Evolutionary conservation across 2,888 invertebrate species (phyloP), one percentile per base, ranked within the genome.

Genomic region (Stenotaenia linearis): DNA sequence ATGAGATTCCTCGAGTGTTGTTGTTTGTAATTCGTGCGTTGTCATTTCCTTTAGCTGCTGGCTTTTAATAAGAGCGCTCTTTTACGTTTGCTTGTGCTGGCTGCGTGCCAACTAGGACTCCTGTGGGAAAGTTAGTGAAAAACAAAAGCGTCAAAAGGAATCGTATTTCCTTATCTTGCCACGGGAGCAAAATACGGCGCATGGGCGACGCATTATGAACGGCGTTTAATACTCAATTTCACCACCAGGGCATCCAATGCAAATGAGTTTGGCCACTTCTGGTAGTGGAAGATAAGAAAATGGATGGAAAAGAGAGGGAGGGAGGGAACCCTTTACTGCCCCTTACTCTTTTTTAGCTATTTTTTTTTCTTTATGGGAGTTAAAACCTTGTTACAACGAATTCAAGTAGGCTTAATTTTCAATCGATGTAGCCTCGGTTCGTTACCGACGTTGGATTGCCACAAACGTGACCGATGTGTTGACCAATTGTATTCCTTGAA

Each of bases 331-430:
- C 40, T 40, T 80, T 61, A 30, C 69, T 35, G 56, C 37, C 69
- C 35, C 21, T 69, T 37, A 37, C 74, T 75, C 28, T 78, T 25
- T 32, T 80, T 78, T 56, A 75, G 21, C 75, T 35, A 37, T 75
- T 75, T 28, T 18, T 56, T 61, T 40, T 56, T 25, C 30, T 80
- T 32, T 50, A 40, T 79, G 37, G n/a, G 76, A 69, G 28, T 77
- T 37, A 75, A 75, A 79, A 77, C 78, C 74, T 79, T 76, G 78
- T 69, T 80, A 75, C 23, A 69, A 69, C 69, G 69, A 69, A 69
- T 69, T 69, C 12, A 69, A 69, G 25, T 69, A 69, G 69, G 28
- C 69, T 69, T 69, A 69, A 69, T 69, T 69, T 69, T 28, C 69
- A 69, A 23, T 69, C 69, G 69, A 69, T 69, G 69, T 69, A 69